A percentile compares a stretch with the other conserved stretches of the same genome.
phyloP scores from a whole-genome alignment of 2,113 vertebrate species.

The Ochotona princeps region DNA sequence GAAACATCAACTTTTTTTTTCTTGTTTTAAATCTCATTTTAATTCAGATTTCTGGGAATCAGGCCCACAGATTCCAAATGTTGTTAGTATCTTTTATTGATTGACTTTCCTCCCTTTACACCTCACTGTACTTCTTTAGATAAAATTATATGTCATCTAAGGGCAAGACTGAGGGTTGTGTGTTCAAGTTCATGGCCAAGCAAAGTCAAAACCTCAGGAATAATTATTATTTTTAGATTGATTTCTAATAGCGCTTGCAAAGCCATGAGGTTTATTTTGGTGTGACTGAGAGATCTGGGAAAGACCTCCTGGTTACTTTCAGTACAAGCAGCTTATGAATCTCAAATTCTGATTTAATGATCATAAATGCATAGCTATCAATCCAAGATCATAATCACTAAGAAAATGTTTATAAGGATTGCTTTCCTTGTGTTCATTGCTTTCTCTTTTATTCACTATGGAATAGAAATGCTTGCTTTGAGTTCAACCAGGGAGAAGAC shows the following conservation, averaged over 20 bases:
- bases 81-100: not conserved
- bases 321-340: not conserved
- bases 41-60: slow-evolving; percentile 72
- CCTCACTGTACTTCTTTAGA: not conserved
- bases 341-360: slow-evolving; percentile 2
- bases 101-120: not conserved
- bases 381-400: not conserved
- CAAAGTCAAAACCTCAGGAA: slow-evolving; percentile 1
- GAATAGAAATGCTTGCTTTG: slow-evolving; percentile 60
- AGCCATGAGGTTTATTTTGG: not conserved
- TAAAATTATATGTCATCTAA: not conserved
- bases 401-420: slow-evolving; percentile 11
- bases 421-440: slow-evolving; percentile 18
- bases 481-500: slow-evolving; percentile 76
- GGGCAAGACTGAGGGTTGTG: not conserved
- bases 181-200: not conserved
- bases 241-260: not conserved
- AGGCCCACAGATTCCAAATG: slow-evolving; percentile 63
- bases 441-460: slow-evolving; percentile 42
- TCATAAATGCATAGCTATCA: not conserved
- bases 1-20: slow-evolving; percentile 68
- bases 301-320: not conserved
- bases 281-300: not conserved
- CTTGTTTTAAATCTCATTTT: slow-evolving; percentile 64
- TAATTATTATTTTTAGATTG: not conserved